Conservation (phyloP, 2,113 vertebrate species). For the Rhombomys opimus region DNA sequence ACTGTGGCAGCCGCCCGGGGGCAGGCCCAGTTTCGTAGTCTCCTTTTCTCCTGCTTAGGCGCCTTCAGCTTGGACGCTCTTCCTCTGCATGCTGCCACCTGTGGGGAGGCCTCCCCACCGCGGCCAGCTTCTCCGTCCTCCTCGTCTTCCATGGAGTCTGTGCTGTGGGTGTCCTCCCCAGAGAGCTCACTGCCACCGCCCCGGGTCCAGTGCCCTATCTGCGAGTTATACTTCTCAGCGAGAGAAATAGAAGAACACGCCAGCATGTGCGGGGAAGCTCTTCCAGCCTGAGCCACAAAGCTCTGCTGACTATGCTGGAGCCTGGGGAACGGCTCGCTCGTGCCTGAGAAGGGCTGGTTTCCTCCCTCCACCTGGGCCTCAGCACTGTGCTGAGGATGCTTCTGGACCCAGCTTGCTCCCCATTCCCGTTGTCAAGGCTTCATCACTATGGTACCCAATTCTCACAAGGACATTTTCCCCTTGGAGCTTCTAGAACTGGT, state of each 20-base stretch:
- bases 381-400: conserved; percentile 38
- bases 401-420: conserved; percentile 48
- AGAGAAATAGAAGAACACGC: conserved; percentile 84
- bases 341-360: not conserved
- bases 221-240: conserved; percentile 75
- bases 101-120: conserved; percentile 76
- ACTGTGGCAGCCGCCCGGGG: not conserved
- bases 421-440: conserved; percentile 67
- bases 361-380: not conserved
- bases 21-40: not conserved
- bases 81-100: conserved; percentile 81
- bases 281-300: not conserved
- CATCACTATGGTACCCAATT: conserved; percentile 60
- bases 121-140: not conserved
- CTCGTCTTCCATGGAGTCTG: not conserved
- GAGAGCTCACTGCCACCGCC: conserved; percentile 44
- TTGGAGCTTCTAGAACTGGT: conserved; percentile 29
- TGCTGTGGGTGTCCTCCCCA: conserved; percentile 53
- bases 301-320: not conserved
- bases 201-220: conserved; percentile 85
- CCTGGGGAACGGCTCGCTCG: not conserved
- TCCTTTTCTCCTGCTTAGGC: conserved; percentile 73
- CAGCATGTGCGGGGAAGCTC: conserved; percentile 85
- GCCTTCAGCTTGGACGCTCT: conserved; percentile 83
- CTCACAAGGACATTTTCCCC: conserved; percentile 39